A percentile compares a stretch with the other conserved stretches of the same genome.
phyloP scores from a whole-genome alignment of 2,797 vertebrate species.

The Poliocrania exsul region DNA sequence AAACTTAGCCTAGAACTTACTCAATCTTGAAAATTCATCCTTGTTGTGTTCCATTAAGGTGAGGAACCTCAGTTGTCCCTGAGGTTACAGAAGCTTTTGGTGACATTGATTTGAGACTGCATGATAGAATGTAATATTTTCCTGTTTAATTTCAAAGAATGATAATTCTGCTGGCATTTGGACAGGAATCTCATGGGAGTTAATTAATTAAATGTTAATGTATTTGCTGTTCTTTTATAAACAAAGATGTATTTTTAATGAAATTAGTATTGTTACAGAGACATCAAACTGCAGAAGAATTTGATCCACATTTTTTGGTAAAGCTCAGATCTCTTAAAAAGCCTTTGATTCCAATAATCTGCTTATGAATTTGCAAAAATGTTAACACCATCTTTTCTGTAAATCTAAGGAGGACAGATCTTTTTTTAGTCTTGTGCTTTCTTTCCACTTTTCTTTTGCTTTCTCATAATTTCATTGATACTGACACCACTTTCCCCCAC shows the following conservation, averaged over 20 bases:
- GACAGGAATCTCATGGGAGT: background rate
- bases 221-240: background rate
- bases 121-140: background rate
- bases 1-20: background rate
- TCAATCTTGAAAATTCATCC: background rate
- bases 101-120: background rate
- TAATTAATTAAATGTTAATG: background rate
- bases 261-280: background rate
- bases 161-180: background rate
- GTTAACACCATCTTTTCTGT: background rate
- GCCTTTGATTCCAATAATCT: background rate
- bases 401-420: background rate
- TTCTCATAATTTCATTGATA: background rate
- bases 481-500: background rate
- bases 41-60: background rate
- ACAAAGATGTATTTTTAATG: background rate
- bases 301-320: background rate
- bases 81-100: background rate
- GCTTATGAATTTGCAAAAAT: background rate
- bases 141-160: background rate
- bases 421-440: background rate
- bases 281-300: background rate
- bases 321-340: background rate
- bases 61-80: background rate
- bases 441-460: background rate